Evolutionary conservation across 2,113 vertebrate species (phyloP), one percentile per base, ranked within the genome.

Genomic region (Catharus fuscescens): DNA sequence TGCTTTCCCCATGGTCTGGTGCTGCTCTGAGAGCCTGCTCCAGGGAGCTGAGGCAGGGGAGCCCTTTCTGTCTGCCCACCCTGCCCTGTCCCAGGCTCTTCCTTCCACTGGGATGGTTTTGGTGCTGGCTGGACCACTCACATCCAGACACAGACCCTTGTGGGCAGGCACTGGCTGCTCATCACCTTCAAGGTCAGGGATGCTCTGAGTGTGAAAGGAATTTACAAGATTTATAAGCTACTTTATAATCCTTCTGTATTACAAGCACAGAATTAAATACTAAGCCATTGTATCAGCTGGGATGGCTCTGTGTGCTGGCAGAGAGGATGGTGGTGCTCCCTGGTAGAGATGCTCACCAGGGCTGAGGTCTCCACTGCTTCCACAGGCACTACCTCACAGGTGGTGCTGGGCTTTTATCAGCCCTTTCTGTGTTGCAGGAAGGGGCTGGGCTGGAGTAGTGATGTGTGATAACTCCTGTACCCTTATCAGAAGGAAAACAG

Each of bases 101-200:
- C 19, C 13, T 53, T 44, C 18, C 2, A 0, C 25, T n/a, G 72
- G 17, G 21, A 5, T 34, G 59, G 45, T 57, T 67, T 47, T 76
- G 61, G 12, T 31, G 61, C 10, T 79, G 70, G 11, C 38, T 40
- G 59, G 11, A 17, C 17, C 0, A 0, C 17, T 80, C 32, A 5
- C 50, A 32, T 54, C 10, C 72, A 32, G 11, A 20, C 34, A 10
- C 1, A 0, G 25, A 45, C 15, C 47, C 0, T 1, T 0, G 2
- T 71, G 61, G 44, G 28, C 0, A 0, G 26, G 24, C 48, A 14
- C 36, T 1, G 0, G 14, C 69, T 0, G 0, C 44, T 14, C 4
- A 0, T 6, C 52, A 7, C 83, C 82, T 59, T 64, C 88, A 80
- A 44, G 91, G 88, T 80, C 23, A 0, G 5, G 0, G 9, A 9